Evolutionary conservation across 2,113 vertebrate species (phyloP), one percentile per base, ranked within the genome.

Genomic region (Dipodomys merriami): DNA sequence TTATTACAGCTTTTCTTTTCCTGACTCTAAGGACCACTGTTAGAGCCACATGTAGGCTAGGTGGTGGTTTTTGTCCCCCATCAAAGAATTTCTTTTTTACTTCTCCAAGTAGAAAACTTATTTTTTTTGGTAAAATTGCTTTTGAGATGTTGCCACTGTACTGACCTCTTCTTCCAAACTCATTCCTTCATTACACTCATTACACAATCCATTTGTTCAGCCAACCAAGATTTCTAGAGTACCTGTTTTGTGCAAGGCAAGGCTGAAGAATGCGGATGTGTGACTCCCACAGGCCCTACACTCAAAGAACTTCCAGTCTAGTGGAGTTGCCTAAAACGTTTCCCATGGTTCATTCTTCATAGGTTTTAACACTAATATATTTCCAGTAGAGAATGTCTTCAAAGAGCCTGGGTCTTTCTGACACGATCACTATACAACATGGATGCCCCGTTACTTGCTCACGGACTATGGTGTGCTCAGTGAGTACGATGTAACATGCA

Each of bases 371-470:
- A 74, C 11, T 76, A 29, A 72, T 30, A 27, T 46, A 25, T 78
- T 85, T 86, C 33, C 69, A 64, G 53, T 60, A 44, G 44, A 74
- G 87, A 91, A 94, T 85, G 81, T 88, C 80, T 87, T 83, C 81
- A 71, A 60, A 94, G 74, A 64, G 53, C 67, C 5, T 49, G 79
- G 82, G 29, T 86, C 62, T 68, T 81, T 78, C 82, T 64, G 68
- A 33, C 6, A 33, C 25, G 72, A 39, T 76, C 16, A 72, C 20
- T 7, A 76, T 9, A n/a, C 69, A 23, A 8, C 0, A 16, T 0
- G 16, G 77, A 86, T 1, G 73, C 27, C 64, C 39, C 5, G n/a
- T 2, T 33, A 16, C 68, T 74, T 65, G 53, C 74, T 85, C 13
- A 30, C 39, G 16, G 74, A 35, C 53, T 18, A 78, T 23, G 7